Conservation (phyloP, 2,113 vertebrate genomes). For the Geococcyx californianus region DNA sequence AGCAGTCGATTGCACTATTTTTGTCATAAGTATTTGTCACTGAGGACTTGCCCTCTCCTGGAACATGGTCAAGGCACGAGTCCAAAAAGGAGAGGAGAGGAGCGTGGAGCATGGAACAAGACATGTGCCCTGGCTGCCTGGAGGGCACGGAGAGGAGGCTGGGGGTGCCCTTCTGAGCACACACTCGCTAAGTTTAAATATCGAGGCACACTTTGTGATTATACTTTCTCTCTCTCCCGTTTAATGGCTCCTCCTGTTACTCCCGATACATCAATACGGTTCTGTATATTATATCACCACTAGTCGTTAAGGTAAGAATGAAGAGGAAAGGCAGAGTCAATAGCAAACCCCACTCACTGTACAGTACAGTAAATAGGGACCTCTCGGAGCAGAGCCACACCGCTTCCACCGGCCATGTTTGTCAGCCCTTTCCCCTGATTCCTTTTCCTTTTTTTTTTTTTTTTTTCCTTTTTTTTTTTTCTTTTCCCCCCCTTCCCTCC, state of each 20-base stretch:
- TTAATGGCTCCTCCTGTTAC: constrained; percentile 78
- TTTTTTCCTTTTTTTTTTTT: constrained; percentile 23
- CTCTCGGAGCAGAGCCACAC: constrained; percentile 66
- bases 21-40: constrained; percentile 43
- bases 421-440: constrained; percentile 72
- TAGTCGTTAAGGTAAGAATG: constrained; percentile 74
- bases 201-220: constrained; percentile 60
- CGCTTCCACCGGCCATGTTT: constrained; percentile 78
- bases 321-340: constrained; percentile 68
- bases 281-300: constrained; percentile 72
- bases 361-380: constrained; percentile 74
- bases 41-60: constrained; percentile 36
- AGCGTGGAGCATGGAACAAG: background rate
- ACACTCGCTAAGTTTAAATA: constrained; percentile 61
- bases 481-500: accelerated
- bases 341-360: constrained; percentile 63
- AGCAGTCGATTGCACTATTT: constrained; percentile 52
- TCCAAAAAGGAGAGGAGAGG: constrained; percentile 41
- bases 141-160: background rate
- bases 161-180: constrained; percentile 28
- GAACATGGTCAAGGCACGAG: constrained; percentile 58
- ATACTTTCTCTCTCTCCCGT: constrained; percentile 52
- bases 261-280: constrained; percentile 75
- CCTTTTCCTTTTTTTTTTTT: background rate
- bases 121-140: constrained; percentile 21